phyloP scores from a whole-genome alignment of 2,888 invertebrate genomes.

The Lasioglossum villosulum region DNA sequence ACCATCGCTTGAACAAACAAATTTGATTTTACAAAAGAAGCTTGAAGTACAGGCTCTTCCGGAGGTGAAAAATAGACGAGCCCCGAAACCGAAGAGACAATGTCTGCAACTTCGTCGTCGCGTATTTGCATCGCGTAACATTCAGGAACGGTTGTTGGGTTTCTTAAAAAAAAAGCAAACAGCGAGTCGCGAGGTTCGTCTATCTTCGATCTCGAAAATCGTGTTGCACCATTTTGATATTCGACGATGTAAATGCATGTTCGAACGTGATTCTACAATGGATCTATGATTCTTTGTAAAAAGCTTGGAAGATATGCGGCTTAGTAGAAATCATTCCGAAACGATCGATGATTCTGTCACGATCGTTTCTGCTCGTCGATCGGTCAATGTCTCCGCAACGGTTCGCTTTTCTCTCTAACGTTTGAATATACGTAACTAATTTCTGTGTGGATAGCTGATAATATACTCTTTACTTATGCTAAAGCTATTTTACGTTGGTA shows the following conservation, averaged over 20 bases:
- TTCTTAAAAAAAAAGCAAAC: background rate
- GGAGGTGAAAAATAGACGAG: background rate
- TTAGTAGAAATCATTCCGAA: constrained; percentile 11
- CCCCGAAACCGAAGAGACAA: background rate
- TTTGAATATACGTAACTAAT: constrained; percentile 59
- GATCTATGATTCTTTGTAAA: constrained; percentile 5
- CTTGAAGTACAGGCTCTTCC: background rate
- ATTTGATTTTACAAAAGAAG: background rate
- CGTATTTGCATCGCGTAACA: background rate
- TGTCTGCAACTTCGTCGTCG: background rate
- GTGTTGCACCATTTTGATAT: background rate
- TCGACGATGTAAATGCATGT: constrained; percentile 22
- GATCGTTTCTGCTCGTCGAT: constrained; percentile 10
- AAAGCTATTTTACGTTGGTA: constrained; percentile 74
- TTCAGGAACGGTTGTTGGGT: background rate
- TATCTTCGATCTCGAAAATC: background rate
- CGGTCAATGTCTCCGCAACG: constrained; percentile 15
- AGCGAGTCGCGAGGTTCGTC: background rate
- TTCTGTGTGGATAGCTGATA: constrained; percentile 67
- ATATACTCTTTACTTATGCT: constrained; percentile 73
- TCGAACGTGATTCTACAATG: background rate
- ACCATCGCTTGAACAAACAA: background rate
- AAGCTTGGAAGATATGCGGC: constrained; percentile 35
- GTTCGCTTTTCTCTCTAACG: constrained; percentile 43
- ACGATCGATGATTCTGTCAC: constrained; percentile 13